Evolutionary conservation across 2,888 invertebrate genomes (phyloP).

Genomic region (Listrodromus nycthemerus): DNA sequence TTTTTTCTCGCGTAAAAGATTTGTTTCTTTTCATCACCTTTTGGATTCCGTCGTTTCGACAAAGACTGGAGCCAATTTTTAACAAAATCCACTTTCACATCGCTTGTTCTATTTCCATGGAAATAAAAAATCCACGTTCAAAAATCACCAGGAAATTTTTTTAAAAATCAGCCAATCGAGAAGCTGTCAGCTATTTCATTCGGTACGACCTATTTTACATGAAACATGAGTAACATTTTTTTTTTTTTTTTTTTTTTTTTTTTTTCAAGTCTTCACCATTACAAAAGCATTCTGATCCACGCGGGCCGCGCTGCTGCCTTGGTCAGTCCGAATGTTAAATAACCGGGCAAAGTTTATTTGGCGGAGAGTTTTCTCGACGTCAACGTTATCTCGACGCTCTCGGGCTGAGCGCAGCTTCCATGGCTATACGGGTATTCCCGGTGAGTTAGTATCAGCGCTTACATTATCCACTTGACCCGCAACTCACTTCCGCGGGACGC

Average conservation of each 20-base stretch:
- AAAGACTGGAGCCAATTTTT: too few relatives aligned
- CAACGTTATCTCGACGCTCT: conserved; percentile 27
- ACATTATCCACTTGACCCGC: conserved; percentile 73
- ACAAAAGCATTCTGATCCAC: too few relatives aligned
- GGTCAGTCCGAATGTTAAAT: conserved; percentile 17
- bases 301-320: background rate
- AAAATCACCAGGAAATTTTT: background rate
- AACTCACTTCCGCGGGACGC: conserved; percentile 59
- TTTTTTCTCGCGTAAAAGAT: too few relatives aligned
- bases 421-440: conserved; percentile 49
- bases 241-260: too few relatives aligned
- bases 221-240: too few relatives aligned
- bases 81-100: too few relatives aligned
- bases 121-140: background rate
- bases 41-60: too few relatives aligned
- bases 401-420: conserved; percentile 10
- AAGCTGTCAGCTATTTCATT: background rate
- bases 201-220: background rate
- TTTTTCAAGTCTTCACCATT: too few relatives aligned
- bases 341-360: conserved; percentile 34
- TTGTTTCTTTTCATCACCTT: too few relatives aligned
- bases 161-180: background rate
- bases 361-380: conserved; percentile 35
- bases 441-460: conserved; percentile 59
- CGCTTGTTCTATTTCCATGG: background rate